phyloP scores from a whole-genome alignment of 2,888 invertebrate genomes.

The Polyploca ridens region DNA sequence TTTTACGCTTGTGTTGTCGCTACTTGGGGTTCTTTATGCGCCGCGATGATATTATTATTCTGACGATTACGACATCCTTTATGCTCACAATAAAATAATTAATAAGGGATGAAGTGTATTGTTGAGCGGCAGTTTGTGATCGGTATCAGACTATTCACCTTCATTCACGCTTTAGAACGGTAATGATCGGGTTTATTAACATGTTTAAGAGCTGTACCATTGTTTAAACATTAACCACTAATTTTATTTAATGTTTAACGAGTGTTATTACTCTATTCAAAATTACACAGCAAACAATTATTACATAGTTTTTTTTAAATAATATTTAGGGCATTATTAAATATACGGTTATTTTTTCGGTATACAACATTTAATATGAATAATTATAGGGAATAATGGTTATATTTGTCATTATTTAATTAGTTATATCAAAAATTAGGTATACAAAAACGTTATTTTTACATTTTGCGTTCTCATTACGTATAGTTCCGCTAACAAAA shows the following conservation, averaged over 20 bases:
- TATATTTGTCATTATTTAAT: too few relatives aligned
- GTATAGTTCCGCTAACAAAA: slow-evolving; percentile 34
- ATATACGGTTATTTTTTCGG: background rate
- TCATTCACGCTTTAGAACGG: slow-evolving; percentile 70
- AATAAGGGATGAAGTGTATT: slow-evolving; percentile 84
- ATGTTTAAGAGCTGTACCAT: slow-evolving; percentile 48
- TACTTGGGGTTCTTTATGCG: slow-evolving; percentile 82
- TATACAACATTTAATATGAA: background rate
- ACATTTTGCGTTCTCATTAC: slow-evolving; percentile 22
- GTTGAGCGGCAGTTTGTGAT: slow-evolving; percentile 75
- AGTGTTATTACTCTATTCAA: slow-evolving; percentile 16
- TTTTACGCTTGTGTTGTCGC: slow-evolving; percentile 83
- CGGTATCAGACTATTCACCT: slow-evolving; percentile 75
- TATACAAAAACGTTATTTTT: slow-evolving; percentile 13
- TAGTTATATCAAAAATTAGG: too few relatives aligned
- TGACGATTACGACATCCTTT: slow-evolving; percentile 84
- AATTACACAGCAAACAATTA: background rate
- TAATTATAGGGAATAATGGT: too few relatives aligned
- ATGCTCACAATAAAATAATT: slow-evolving; percentile 85
- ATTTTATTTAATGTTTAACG: slow-evolving; percentile 42
- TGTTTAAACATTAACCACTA: slow-evolving; percentile 51
- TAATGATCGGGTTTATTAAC: slow-evolving; percentile 70
- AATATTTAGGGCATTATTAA: background rate
- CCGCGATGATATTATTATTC: slow-evolving; percentile 84
- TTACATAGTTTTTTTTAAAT: background rate